Base-by-base conservation (phyloP, 1,140 invertebrate genomes). In the Acromyrmex heyeri region DNA sequence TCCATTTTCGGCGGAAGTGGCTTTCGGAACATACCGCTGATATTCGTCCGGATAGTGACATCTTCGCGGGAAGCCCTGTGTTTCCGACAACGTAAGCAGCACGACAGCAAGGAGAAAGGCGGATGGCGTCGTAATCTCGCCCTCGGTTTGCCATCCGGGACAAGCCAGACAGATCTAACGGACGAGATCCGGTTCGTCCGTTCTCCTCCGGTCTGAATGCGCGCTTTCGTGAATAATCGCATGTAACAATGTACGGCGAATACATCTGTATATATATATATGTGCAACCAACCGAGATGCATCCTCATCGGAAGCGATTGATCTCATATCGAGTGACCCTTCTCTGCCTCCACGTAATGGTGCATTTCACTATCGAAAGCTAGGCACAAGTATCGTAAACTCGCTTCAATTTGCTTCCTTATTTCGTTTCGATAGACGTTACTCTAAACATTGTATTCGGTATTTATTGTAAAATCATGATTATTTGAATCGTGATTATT, bases 211-310 rank as follows among this genome's bases (percentile, higher is more conserved):
- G 55, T 77, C 50, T 73, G 82, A 77, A 88, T 86, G 69, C 77
- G 53, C 86, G 59, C 86, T 78, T 88, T 91, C 82, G 86, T 69
- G 90, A 90, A 90, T 91, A 90, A 91, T 90, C 90, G 75, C 87
- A 90, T 76, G 81, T 90, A 91, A 90, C 90, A 88, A 86, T 90
- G 72, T 50, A 67, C 14, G 55, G 65, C 10, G 55, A 73, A 62
- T 62, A n/a, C 21, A 14, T 48, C 4, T 55, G 30, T 18, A n/a
- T 65, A 21, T 53, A n/a, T 65, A 18, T 53, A 4, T 67, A 12
- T 21, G 18, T 79, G 27, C 62, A 38, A 0, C 67, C 67, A 24
- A 61, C 69, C 24, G 77, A 79, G 24, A 64, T 78, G 24, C n/a
- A 21, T 57, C 30, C 38, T 61, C 24, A 21, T 83, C 69, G 6